Percentiles rank a stretch among this genome's conserved stretches.
Conservation (phyloP, 23 tunicate species). For the Phallusia fumigata region DNA sequence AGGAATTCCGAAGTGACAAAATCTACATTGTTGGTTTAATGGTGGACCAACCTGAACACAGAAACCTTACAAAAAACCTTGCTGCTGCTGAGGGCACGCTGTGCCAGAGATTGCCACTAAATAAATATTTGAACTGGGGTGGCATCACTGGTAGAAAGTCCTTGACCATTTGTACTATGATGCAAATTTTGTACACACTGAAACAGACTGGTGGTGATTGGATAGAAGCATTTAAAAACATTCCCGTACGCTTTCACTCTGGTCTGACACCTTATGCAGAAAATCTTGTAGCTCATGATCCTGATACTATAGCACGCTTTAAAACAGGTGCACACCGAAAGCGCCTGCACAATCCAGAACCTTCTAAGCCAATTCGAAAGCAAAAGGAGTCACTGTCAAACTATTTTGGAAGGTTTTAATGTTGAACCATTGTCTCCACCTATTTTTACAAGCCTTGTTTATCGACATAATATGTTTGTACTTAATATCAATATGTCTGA, state of each 20-base stretch:
- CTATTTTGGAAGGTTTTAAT: background rate
- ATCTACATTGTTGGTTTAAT: conserved; percentile 61
- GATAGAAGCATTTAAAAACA: conserved; percentile 49
- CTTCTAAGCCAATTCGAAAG: background rate
- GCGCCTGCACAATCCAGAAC: background rate
- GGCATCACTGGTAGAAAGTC: conserved; percentile 35
- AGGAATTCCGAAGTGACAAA: conserved; percentile 34
- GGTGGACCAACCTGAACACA: conserved; percentile 25
- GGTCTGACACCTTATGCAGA: conserved; percentile 56
- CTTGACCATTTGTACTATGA: conserved; percentile 28
- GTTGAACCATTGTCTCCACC: no score
- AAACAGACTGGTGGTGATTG: conserved; percentile 52
- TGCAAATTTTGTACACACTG: conserved; percentile 32
- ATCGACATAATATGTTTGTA: no score
- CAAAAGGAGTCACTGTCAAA: background rate
- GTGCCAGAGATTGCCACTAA: conserved; percentile 28
- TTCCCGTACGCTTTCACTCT: conserved; percentile 53
- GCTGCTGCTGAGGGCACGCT: conserved; percentile 14
- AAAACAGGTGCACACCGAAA: background rate
- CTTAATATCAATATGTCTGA: no score
- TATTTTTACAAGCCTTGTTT: no score
- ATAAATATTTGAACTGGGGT: conserved; percentile 58
- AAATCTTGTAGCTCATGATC: conserved; percentile 26
- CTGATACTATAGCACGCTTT: conserved; percentile 22
- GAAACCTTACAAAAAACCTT: conserved; percentile 20